Evolutionary conservation across 2,797 vertebrate species (phyloP), one percentile per base, ranked within the genome.

Genomic region (Echeneis naucrates): DNA sequence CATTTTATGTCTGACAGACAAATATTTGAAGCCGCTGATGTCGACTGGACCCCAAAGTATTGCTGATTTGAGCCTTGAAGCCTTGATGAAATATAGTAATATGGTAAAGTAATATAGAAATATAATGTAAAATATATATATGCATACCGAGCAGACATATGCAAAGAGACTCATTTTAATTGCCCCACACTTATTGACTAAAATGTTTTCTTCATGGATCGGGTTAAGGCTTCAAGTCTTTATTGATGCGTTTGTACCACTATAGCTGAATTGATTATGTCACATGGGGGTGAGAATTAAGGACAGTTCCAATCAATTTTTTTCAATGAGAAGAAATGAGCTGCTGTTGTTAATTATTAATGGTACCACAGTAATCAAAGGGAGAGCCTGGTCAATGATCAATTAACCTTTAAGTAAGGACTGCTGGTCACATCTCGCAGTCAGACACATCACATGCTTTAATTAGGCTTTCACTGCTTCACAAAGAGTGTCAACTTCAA

Each of bases 181-280:
- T 68, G 65, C 35, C n/a, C 62, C 71, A 21, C 59, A 53, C 5
- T 14, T 60, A 78, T 65, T 55, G 70, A 68, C 75, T 52, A 40
- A 70, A 77, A 66, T 51, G 52, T 40, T 59, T 32, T 59, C 52
- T 60, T 52, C 42, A 2, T 17, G 3, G 58, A 67, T 68, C 61
- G 26, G 58, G 45, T 67, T 27, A 38, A 56, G 66, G 40, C 63
- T 68, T 59, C 12, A 72, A 84, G 81, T 68, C 56, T 60, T 77
- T 84, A 87, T 84, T 72, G 84, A 88, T 66, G 53, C 78, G 58
- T 87, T 84, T 85, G 59, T 80, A 66, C 53, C 68, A 77, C 76
- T 64, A 63, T 60, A 51, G 68, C 55, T 61, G 17, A 37, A 86
- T 82, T 76, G 88, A 89, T 90, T 68, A 8, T n/a, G 61, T 76